Evolutionary conservation across 2,888 invertebrate genomes (phyloP).

Genomic region (Deilephila porcellus): DNA sequence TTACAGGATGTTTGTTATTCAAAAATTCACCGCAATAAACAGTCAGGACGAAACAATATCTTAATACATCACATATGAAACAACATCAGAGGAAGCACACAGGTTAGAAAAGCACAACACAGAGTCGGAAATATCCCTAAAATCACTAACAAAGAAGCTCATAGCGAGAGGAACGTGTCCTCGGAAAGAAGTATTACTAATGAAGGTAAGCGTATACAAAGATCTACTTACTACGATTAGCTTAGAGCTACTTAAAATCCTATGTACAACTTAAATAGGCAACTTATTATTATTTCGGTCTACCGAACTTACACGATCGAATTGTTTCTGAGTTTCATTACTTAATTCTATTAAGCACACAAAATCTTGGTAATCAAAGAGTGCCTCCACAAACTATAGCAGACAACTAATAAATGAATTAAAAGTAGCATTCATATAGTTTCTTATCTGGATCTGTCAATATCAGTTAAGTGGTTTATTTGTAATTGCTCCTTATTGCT

Average conservation of each 20-base stretch:
- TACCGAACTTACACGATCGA: background rate
- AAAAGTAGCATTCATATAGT: too few relatives aligned
- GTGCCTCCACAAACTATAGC: too few relatives aligned
- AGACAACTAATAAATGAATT: too few relatives aligned
- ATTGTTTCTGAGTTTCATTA: too few relatives aligned
- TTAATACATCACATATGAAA: constrained; percentile 33
- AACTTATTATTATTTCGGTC: background rate
- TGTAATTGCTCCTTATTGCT: too few relatives aligned
- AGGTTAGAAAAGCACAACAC: constrained; percentile 77
- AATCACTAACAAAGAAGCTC: constrained; percentile 35
- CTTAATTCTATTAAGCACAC: too few relatives aligned
- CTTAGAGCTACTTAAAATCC: background rate
- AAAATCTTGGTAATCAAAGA: too few relatives aligned
- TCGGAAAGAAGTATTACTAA: constrained; percentile 29
- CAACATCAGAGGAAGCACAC: constrained; percentile 71
- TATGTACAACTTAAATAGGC: constrained; percentile 5
- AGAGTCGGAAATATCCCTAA: constrained; percentile 54
- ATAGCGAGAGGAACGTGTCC: constrained; percentile 11
- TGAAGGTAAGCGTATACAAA: constrained; percentile 25
- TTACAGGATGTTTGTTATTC: background rate
- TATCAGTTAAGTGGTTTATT: too few relatives aligned
- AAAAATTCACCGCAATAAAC: background rate
- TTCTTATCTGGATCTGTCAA: too few relatives aligned
- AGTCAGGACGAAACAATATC: background rate
- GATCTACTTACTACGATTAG: background rate